Conservation (phyloP, 2,113 vertebrate species). For the Panurus biarmicus region DNA sequence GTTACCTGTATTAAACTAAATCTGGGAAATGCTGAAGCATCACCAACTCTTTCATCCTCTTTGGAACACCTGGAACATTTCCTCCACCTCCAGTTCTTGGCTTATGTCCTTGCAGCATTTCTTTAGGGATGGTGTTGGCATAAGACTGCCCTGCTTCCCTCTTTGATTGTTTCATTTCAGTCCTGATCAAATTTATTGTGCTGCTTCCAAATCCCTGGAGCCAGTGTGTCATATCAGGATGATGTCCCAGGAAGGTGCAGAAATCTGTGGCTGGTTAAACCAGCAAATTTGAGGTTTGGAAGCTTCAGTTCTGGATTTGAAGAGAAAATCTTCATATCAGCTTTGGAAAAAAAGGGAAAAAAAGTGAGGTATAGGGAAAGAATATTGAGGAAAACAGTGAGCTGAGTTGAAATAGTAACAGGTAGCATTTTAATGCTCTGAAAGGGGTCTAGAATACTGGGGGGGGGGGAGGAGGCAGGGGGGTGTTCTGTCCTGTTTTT, state of each 20-base stretch:
- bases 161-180: neutral
- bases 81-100: neutral
- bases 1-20: neutral
- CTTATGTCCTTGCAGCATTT: neutral
- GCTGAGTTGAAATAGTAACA: neutral
- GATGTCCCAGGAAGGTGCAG: no score
- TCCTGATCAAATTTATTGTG: neutral
- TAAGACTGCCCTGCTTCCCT: neutral
- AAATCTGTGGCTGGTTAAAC: neutral
- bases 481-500: neutral
- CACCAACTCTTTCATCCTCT: neutral
- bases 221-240: neutral
- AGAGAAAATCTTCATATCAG: neutral
- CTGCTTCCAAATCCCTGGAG: neutral
- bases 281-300: neutral
- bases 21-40: neutral
- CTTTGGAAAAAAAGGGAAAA: neutral
- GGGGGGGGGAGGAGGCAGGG: no score
- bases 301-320: neutral
- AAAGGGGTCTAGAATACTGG: neutral
- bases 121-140: neutral
- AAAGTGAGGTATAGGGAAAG: neutral
- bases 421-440: neutral
- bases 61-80: neutral
- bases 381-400: neutral